Conservation (phyloP, 2,888 invertebrate genomes). For the Fragum whitleyi region DNA sequence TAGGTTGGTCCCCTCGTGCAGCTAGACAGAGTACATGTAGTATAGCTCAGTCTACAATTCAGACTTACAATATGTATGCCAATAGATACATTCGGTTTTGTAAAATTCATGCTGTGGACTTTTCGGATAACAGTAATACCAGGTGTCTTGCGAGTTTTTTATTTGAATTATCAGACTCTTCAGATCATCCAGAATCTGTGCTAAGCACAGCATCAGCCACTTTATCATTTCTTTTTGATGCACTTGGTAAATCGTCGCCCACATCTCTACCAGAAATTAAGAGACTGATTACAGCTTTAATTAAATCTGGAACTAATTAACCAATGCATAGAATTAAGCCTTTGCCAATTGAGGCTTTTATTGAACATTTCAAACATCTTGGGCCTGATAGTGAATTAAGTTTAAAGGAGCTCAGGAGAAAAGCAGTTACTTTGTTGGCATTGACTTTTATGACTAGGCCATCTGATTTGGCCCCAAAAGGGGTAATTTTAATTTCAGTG, state of each 20-base stretch:
- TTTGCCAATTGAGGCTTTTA: slow-evolving; percentile 27
- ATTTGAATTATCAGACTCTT: no score
- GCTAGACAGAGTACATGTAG: slow-evolving; percentile 19
- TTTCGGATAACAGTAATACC: no score
- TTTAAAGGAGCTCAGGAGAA: slow-evolving; percentile 17
- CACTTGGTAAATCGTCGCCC: slow-evolving; percentile 9
- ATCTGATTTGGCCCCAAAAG: slow-evolving; percentile 29
- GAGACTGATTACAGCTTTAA: slow-evolving; percentile 18
- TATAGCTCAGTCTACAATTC: slow-evolving; percentile 22
- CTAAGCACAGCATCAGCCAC: slow-evolving; percentile 6
- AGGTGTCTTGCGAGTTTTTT: no score
- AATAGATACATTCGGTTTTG: no score
- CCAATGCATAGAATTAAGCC: slow-evolving; percentile 11
- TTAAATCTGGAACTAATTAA: slow-evolving; percentile 22
- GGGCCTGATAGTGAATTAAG: not conserved
- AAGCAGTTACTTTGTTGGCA: slow-evolving; percentile 22
- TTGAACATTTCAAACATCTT: slow-evolving; percentile 6
- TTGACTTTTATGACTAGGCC: slow-evolving; percentile 28
- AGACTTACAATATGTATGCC: no score
- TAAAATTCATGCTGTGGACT: no score
- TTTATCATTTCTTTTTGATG: slow-evolving; percentile 5
- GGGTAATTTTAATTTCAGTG: slow-evolving; percentile 10
- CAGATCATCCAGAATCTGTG: no score
- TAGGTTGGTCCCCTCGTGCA: slow-evolving; percentile 16
- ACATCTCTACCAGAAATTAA: not conserved